These are phyloP conservation scores for Electrona antarctica DNA, from an alignment of 2,113 vertebrate genomes.

Conservation along the genomic window DNA sequence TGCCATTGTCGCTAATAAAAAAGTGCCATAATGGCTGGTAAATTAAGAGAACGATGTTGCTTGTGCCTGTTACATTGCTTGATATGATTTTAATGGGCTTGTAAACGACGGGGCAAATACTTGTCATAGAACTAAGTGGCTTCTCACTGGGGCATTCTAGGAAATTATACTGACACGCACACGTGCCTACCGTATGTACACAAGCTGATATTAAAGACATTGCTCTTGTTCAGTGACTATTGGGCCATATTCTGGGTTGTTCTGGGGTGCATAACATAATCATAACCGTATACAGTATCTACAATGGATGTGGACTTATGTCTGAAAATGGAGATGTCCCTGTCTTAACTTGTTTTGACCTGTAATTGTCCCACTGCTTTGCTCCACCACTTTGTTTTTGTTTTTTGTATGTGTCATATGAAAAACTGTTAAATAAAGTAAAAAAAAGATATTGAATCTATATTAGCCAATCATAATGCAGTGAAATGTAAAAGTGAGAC, in stretches of 20 bases:
- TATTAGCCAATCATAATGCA: too few relatives aligned
- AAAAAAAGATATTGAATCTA: neutral
- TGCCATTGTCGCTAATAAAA: slow-evolving; percentile 48
- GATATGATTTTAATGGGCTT: slow-evolving; percentile 49
- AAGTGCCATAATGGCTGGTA: slow-evolving; percentile 33
- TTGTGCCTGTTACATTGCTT: slow-evolving; percentile 22
- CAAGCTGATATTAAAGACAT: neutral
- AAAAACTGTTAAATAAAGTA: neutral
- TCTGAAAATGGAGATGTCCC: too few relatives aligned
- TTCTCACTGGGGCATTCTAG: neutral
- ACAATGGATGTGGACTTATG: too few relatives aligned
- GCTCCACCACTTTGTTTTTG: too few relatives aligned
- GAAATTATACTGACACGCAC: slow-evolving; percentile 1
- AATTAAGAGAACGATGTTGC: slow-evolving; percentile 41
- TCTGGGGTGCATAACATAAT: neutral
- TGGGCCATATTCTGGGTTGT: neutral
- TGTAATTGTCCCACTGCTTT: too few relatives aligned
- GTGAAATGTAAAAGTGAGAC: too few relatives aligned
- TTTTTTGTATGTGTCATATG: too few relatives aligned
- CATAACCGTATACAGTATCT: neutral
- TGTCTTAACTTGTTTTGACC: too few relatives aligned
- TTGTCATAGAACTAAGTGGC: slow-evolving; percentile 24
- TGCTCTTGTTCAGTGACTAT: neutral
- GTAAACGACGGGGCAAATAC: slow-evolving; percentile 58
- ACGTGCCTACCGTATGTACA: neutral